Percentiles rank a stretch among this genome's conserved stretches.
These are phyloP conservation scores for Anniella stebbinsi DNA, from an alignment of 2,797 vertebrate species.

Conservation along the genomic window DNA sequence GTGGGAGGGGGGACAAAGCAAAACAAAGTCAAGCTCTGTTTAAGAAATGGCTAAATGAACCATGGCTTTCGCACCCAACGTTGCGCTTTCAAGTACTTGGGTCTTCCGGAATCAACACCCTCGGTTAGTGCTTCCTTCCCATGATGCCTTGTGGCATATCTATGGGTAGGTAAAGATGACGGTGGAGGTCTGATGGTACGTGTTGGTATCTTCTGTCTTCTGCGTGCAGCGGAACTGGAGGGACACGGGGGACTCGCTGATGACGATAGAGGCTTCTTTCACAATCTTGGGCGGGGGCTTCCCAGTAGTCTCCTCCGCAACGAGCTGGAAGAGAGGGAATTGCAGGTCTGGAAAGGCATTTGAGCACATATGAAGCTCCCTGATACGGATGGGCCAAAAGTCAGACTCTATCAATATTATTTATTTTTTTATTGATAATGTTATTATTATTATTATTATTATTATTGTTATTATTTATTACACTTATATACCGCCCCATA, in stretches of 20 bases:
- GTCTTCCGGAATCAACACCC: conserved; percentile 33
- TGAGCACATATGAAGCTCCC: not conserved
- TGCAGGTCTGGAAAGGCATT: too few relatives aligned
- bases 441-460: too few relatives aligned
- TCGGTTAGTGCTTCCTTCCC: conserved; percentile 37
- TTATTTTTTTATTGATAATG: too few relatives aligned
- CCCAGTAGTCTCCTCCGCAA: conserved; percentile 86
- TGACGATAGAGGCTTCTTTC: conserved; percentile 93
- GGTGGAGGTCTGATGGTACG: conserved; percentile 85
- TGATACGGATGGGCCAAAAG: too few relatives aligned
- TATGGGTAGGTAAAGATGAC: conserved; percentile 93
- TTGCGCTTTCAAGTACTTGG: not conserved
- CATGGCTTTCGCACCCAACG: not conserved
- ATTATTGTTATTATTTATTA: too few relatives aligned
- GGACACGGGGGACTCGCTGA: conserved; percentile 90
- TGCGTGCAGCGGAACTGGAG: conserved; percentile 92
- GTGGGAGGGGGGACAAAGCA: not conserved
- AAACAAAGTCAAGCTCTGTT: not conserved
- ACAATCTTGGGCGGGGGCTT: conserved; percentile 92
- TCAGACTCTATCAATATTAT: not conserved
- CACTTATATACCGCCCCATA: too few relatives aligned
- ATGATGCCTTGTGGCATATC: conserved; percentile 86
- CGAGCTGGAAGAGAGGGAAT: conserved; percentile 82
- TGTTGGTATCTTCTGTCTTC: conserved; percentile 84
- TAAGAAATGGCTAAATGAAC: not conserved